Evolutionary conservation across 1,140 invertebrate species (phyloP).

Genomic region (Heliconius hermathena): DNA sequence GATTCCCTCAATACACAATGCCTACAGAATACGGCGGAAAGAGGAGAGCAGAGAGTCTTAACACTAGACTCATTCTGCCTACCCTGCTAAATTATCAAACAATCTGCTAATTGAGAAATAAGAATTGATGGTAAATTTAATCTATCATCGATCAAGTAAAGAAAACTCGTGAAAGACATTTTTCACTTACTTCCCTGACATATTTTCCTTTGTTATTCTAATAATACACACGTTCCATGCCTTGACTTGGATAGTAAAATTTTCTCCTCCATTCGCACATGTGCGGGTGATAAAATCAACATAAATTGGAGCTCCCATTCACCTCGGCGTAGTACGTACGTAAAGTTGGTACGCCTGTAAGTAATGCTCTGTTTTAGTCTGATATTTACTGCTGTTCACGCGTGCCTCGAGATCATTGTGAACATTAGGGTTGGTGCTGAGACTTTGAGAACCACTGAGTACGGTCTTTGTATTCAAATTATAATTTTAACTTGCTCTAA

Average conservation of each 20-base stretch:
- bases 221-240: background rate
- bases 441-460: background rate
- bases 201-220: background rate
- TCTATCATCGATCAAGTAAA: too few relatives aligned
- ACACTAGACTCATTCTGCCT: too few relatives aligned
- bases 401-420: slow-evolving; percentile 18
- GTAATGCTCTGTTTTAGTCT: slow-evolving; percentile 41
- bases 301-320: slow-evolving; percentile 26
- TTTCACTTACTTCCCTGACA: background rate
- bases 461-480: slow-evolving; percentile 12
- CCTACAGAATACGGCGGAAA: too few relatives aligned
- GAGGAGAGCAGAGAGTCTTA: too few relatives aligned
- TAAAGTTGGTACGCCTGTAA: slow-evolving; percentile 31
- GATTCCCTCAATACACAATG: too few relatives aligned
- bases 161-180: background rate
- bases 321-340: slow-evolving; percentile 15
- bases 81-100: too few relatives aligned
- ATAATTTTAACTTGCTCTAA: background rate
- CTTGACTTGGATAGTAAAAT: background rate
- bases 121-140: too few relatives aligned
- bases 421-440: background rate
- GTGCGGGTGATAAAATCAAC: slow-evolving; percentile 31
- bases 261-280: slow-evolving; percentile 24
- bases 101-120: too few relatives aligned
- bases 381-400: slow-evolving; percentile 29